Conservation (phyloP, 2,113 vertebrate species). For the Notechis scutatus region DNA sequence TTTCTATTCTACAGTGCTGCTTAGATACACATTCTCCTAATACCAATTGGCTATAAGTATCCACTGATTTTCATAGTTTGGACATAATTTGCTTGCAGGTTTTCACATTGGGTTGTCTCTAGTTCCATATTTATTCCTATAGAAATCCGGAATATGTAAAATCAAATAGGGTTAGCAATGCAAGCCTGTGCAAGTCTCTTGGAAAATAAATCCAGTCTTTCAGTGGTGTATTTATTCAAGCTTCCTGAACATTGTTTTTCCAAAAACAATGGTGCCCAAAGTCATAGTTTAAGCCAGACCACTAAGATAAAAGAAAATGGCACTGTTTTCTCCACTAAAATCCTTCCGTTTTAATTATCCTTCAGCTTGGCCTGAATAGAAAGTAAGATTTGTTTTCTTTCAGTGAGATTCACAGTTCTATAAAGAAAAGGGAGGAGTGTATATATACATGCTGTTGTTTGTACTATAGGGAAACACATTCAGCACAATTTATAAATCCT, state of each 20-base stretch:
- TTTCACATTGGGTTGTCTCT: neutral
- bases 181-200: neutral
- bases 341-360: neutral
- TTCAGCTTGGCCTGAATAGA: neutral
- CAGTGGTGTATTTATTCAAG: neutral
- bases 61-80: neutral
- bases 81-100: neutral
- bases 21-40: neutral
- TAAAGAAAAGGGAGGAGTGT: neutral
- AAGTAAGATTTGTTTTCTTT: neutral
- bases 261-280: neutral
- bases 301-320: neutral
- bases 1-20: neutral
- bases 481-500: neutral
- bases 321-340: neutral
- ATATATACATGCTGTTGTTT: neutral
- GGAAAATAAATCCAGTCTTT: neutral
- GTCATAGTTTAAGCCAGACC: neutral
- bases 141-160: neutral
- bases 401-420: neutral
- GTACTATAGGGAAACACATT: neutral
- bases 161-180: neutral
- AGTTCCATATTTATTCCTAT: neutral
- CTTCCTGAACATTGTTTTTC: neutral
- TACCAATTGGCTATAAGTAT: neutral